These are phyloP conservation scores for Eubucco bourcierii DNA, from an alignment of 2,113 vertebrate genomes.

Conservation along the genomic window DNA sequence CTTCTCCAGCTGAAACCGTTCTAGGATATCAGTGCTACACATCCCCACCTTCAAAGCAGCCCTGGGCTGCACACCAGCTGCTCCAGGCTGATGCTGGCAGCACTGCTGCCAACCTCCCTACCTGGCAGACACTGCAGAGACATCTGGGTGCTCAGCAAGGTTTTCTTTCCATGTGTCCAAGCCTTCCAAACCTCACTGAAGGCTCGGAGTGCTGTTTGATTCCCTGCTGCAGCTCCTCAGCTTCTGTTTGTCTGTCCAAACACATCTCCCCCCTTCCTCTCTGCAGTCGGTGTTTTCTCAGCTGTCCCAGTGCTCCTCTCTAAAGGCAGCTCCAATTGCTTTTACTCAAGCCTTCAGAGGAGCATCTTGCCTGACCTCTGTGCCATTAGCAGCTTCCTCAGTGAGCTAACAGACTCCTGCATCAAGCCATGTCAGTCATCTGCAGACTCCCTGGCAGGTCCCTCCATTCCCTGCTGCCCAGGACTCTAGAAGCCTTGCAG, in stretches of 20 bases:
- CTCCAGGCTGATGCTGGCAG: not conserved
- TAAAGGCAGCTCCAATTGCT: not conserved
- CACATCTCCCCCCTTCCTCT: not conserved
- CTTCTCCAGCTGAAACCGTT: no score
- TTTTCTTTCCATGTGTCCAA: rapidly evolving
- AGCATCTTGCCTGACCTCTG: not conserved
- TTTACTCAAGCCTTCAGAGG: not conserved
- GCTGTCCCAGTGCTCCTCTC: not conserved
- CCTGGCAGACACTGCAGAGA: not conserved
- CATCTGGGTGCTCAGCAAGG: not conserved
- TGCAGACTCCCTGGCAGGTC: not conserved
- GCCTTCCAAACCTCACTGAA: not conserved
- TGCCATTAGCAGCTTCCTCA: not conserved
- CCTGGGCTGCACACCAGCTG: rapidly evolving
- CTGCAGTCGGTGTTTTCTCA: not conserved
- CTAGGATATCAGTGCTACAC: no score
- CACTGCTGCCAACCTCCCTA: not conserved
- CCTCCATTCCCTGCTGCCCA: not conserved
- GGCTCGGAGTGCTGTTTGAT: not conserved
- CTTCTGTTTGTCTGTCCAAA: not conserved
- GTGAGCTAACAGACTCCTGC: not conserved
- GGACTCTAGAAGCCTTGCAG: not conserved
- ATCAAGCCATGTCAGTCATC: not conserved
- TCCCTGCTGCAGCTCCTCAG: not conserved
- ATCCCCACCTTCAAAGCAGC: not conserved